phyloP scores from a whole-genome alignment of 2,888 invertebrate species.

The Leptopilina drosophilae region DNA sequence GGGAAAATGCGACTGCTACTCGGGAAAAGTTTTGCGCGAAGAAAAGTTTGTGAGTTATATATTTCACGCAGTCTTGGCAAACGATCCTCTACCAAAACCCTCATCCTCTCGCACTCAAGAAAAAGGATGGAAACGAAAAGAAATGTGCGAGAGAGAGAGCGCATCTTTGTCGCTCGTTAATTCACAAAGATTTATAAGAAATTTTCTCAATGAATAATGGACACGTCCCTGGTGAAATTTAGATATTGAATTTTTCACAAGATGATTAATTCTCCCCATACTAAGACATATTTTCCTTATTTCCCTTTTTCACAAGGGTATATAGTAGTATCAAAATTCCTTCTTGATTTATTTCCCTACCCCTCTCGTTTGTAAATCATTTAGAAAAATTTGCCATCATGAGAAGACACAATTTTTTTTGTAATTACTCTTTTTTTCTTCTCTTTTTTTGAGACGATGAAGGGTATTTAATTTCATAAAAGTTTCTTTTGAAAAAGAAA shows the following conservation, averaged over 20 bases:
- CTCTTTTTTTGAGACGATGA: neutral
- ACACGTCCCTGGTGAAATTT: too few species aligned
- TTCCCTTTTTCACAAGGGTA: too few species aligned
- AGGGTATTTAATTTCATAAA: neutral
- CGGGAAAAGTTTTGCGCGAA: constrained; percentile 67
- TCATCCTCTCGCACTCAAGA: too few species aligned
- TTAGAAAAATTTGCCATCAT: neutral
- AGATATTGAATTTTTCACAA: constrained; percentile 53
- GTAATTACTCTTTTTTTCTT: too few species aligned
- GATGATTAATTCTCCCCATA: constrained; percentile 51
- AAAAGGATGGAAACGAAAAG: constrained; percentile 49
- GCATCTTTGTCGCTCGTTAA: constrained; percentile 73
- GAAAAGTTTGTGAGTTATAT: constrained; percentile 73
- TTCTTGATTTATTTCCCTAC: neutral
- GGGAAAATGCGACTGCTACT: constrained; percentile 44
- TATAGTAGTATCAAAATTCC: constrained; percentile 16
- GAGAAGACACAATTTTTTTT: too few species aligned
- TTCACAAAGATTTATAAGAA: constrained; percentile 72
- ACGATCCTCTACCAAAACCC: constrained; percentile 42
- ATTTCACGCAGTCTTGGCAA: constrained; percentile 62
- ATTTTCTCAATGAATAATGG: constrained; percentile 69
- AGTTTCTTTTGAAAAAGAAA: neutral
- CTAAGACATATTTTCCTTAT: neutral
- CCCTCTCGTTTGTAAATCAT: neutral
- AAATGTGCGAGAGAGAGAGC: constrained; percentile 67